Percentiles rank a stretch among this genome's conserved stretches.
Evolutionary conservation across 2,797 vertebrate species (phyloP).

Genomic region (Pipistrellus nathusii): DNA sequence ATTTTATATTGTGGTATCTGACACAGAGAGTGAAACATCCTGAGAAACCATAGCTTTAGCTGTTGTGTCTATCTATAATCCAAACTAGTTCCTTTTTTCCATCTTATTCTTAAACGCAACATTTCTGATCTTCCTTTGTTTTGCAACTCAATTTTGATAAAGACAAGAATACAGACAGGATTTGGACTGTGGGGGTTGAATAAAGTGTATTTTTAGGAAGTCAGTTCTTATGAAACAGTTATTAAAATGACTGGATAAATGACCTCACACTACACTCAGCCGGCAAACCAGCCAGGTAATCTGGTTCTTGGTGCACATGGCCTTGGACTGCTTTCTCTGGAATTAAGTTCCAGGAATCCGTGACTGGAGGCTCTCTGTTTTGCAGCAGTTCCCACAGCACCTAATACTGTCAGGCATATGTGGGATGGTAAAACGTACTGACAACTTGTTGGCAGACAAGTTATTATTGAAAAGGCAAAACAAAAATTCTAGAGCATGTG

Average conservation of each 20-base stretch:
- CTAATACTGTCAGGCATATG: background rate
- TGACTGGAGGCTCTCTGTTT: background rate
- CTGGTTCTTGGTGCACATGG: background rate
- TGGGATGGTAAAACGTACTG: background rate
- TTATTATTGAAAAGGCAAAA: background rate
- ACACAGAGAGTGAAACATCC: conserved; percentile 78
- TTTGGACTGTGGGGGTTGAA: conserved; percentile 66
- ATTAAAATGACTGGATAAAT: conserved; percentile 11
- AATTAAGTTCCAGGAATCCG: background rate
- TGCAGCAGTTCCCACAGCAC: background rate
- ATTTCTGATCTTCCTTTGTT: conserved; percentile 27
- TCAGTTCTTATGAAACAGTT: conserved; percentile 11
- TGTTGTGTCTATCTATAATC: conserved; percentile 55
- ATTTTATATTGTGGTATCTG: conserved; percentile 83
- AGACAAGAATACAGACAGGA: background rate
- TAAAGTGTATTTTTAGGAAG: conserved; percentile 19
- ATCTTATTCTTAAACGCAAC: conserved; percentile 71
- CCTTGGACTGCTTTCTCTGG: background rate
- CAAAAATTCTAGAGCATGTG: background rate
- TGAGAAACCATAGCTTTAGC: conserved; percentile 78
- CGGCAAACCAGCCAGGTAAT: background rate
- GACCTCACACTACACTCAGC: background rate
- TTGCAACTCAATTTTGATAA: conserved; percentile 35
- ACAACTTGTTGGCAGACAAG: background rate
- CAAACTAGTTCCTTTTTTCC: background rate